Base-by-base conservation (phyloP, 2,113 vertebrate genomes). In the Salvelinus fontinalis region DNA sequence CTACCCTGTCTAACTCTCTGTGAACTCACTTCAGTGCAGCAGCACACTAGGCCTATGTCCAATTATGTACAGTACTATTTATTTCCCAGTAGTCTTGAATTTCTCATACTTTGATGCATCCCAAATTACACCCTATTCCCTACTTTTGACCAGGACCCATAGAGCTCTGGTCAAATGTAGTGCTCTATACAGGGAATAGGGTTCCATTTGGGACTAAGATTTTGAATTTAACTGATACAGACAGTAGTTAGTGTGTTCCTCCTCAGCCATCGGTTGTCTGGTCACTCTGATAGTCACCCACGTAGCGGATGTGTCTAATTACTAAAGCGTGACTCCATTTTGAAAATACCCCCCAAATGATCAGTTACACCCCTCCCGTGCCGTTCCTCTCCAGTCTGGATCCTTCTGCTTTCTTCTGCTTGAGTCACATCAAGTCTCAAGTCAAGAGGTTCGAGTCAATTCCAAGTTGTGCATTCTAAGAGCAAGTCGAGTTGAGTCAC, bases 371-470 rank as follows among this genome's bases (percentile, higher is more conserved):
- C 54, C 31, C 86, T 79, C 80, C 72, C 81, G 2, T 54, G 16
- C 65, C 12, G 13, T 79, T 89, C 88, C 90, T 89, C 83, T 77
- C 81, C 86, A 78, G 88, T 76, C 62, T 70, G 88, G 84, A 67
- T 70, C 39, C 20, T 62, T 64, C 34, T 60, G 16, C 14, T 26
- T 26, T 26, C 26, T 26, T 26, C 26, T 26, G 26, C 26, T 26
- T 26, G 26, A 39, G 39, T 39, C 39, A 9, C 8, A 39, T 2
- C 39, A 34, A 34, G 6, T 34, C 34, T 34, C 34, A 34, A 34
- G 34, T 34, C 34, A 7, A 34, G 31, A 34, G 6, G 31, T 6
- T 7, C 34, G 8, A 39, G 8, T 9, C 2, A 39, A 39, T 8
- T 39, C 34, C 7, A 39, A 39, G 34, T 8, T 9, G 39, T 39